These are phyloP conservation scores for Neodiprion fabricii DNA, from an alignment of 1,140 invertebrate genomes.

Conservation along the genomic window DNA sequence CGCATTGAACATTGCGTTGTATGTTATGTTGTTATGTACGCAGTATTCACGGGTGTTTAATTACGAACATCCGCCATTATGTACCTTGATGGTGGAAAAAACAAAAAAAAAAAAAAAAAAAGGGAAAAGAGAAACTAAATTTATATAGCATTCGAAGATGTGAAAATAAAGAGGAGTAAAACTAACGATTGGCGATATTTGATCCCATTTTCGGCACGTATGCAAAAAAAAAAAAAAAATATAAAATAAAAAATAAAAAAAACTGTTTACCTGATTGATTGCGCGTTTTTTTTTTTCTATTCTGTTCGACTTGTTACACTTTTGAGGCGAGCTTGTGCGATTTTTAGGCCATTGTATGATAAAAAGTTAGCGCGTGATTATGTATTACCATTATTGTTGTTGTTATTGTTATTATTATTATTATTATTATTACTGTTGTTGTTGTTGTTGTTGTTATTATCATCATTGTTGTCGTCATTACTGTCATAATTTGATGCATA, in stretches of 20 bases:
- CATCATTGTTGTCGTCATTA: no score
- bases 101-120: not conserved
- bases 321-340: conserved; percentile 44
- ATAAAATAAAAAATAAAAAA: conserved; percentile 10
- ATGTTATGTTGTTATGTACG: no score
- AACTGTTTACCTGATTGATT: not conserved
- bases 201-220: not conserved
- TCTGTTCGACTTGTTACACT: conserved; percentile 24
- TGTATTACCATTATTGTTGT: no score
- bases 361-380: not conserved
- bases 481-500: no score
- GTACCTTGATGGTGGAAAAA: not conserved
- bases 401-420: not conserved
- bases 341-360: conserved; percentile 33
- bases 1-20: no score
- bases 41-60: no score
- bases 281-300: not conserved
- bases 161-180: not conserved
- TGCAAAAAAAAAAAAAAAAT: conserved; percentile 24
- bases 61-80: no score
- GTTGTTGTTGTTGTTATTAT: no score
- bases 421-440: not conserved
- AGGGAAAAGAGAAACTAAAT: not conserved
- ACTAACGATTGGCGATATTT: not conserved
- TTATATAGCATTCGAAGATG: not conserved